Base-by-base conservation (phyloP, 2,888 invertebrate species). In the Amphipoea oculea region DNA sequence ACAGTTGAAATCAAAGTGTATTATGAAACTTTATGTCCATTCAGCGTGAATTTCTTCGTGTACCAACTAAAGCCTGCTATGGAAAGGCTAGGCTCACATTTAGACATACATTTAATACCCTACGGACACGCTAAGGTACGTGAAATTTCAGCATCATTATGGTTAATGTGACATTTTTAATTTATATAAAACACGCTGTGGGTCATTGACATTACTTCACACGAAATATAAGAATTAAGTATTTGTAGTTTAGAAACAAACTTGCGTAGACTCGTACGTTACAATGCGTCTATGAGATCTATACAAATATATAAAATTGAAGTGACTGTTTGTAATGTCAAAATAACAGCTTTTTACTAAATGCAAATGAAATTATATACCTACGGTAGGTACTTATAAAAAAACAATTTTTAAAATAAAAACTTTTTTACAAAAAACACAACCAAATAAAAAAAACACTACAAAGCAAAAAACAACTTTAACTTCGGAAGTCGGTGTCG, bases 21-120 rank as follows among this genome's bases (percentile, higher is more conserved):
- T 91, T 98, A 98, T 92, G 98, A 98, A 94, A 98, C 98, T 0
- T 93, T 98, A 6, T 99, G 98, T 92, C 98, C 98, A 1, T 98
- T 98, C 91, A 98, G 98, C 1, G 97, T 98, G 81, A 97, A 97
- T 90, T 98, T 98, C 92, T 97, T 98, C 79, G 93, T 97, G 0
- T 97, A 97, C 84, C 98, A 98, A 90, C 94, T 98, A 65, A 91
- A 97, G 68, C 98, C 98, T 7, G 97, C 98, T 0, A 98, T 97
- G 90, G 95, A 97, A 84, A 96, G 95, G 84, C 96, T 98, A 42
- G 95, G 97, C 57, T 93, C 97, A 65, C 95, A 97, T 89, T 95
- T 98, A 86, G 96, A 97, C 78, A 92, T 98, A n/a, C 97, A 98
- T 89, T 96, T 98, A 80, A 95, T 98, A 86, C 98, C 98, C 66